Evolutionary conservation across 2,113 vertebrate genomes (phyloP).

Genomic region (Prunella himalayana): DNA sequence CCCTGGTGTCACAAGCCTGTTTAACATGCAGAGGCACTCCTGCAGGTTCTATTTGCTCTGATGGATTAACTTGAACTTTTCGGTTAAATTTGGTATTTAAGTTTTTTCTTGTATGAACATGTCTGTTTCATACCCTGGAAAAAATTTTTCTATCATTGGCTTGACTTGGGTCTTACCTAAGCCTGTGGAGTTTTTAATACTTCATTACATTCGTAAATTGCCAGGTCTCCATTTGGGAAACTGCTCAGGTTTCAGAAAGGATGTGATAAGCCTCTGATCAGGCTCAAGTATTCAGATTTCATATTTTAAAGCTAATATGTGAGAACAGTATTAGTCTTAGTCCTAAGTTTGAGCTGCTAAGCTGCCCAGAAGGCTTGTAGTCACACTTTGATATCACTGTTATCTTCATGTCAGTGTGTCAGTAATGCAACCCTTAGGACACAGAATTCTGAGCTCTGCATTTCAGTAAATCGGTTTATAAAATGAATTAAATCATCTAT

Average conservation of each 20-base stretch:
- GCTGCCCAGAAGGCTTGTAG: not conserved
- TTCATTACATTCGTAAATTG: not conserved
- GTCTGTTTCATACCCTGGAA: not conserved
- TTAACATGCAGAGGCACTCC: not conserved
- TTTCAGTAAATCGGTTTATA: not conserved
- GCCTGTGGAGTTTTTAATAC: not conserved
- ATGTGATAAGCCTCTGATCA: not conserved
- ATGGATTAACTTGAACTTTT: not conserved
- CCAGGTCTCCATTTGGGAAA: not conserved
- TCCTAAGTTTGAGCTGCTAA: not conserved
- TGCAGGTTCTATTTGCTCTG: not conserved
- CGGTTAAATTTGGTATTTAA: not conserved
- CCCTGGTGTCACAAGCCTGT: not conserved
- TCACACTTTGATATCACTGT: not conserved
- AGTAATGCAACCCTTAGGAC: not conserved
- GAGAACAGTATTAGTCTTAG: not conserved
- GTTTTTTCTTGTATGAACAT: not conserved
- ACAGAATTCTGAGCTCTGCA: not conserved
- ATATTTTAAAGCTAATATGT: not conserved
- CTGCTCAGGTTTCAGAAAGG: not conserved
- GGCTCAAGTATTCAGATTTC: not conserved
- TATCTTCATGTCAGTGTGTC: not conserved
- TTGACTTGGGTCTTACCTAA: not conserved
- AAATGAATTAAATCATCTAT: not conserved
- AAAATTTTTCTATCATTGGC: not conserved